Evolutionary conservation across 2,797 vertebrate genomes (phyloP).

Genomic region (Hylomyscus alleni): DNA sequence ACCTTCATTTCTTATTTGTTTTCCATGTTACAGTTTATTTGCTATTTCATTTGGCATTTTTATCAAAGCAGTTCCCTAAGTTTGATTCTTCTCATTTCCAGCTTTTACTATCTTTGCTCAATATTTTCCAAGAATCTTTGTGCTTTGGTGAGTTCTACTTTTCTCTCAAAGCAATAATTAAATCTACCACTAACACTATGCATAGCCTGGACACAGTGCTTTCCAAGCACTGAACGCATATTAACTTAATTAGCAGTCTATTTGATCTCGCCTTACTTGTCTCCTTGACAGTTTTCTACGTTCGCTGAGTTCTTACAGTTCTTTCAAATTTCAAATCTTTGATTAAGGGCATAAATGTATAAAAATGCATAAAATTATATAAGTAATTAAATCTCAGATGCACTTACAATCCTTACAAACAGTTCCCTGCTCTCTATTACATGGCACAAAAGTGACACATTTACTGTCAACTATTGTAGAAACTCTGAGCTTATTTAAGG

Average conservation of each 20-base stretch:
- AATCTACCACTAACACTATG: not conserved
- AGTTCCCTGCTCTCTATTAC: not conserved
- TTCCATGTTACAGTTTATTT: not conserved
- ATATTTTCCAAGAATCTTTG: slow-evolving; percentile 28
- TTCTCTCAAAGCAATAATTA: slow-evolving; percentile 71
- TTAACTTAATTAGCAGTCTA: slow-evolving; percentile 62
- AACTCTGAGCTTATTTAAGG: slow-evolving; percentile 58
- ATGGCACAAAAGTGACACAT: slow-evolving; percentile 37
- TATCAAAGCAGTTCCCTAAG: slow-evolving; percentile 43
- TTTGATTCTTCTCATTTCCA: slow-evolving; percentile 66
- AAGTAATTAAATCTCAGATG: slow-evolving; percentile 76
- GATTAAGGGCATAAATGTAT: slow-evolving; percentile 67
- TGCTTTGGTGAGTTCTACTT: slow-evolving; percentile 57
- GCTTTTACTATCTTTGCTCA: slow-evolving; percentile 49
- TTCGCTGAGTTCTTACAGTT: slow-evolving; percentile 57
- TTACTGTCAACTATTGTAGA: slow-evolving; percentile 41
- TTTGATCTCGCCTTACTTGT: slow-evolving; percentile 64
- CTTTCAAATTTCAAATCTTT: slow-evolving; percentile 69
- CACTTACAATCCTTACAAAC: slow-evolving; percentile 9
- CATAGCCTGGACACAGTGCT: not conserved
- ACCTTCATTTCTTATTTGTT: not conserved
- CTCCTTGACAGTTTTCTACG: slow-evolving; percentile 63
- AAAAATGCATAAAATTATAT: slow-evolving; percentile 65
- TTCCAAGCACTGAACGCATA: not conserved
- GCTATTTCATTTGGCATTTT: slow-evolving; percentile 43